Conservation (phyloP, 1,140 invertebrate genomes). For the Macrobrachium nipponense region DNA sequence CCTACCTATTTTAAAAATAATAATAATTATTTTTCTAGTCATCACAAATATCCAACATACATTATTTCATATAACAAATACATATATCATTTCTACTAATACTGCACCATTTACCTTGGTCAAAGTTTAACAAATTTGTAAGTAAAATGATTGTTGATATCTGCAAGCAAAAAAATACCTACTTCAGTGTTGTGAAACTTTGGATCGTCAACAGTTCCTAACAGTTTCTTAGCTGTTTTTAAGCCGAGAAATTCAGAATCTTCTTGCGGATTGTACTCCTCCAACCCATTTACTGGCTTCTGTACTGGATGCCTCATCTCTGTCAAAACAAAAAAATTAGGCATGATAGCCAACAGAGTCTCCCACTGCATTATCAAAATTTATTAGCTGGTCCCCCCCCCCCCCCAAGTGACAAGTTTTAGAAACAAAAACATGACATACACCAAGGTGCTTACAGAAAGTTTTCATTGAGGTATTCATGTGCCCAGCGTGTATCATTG, state of each 20-base stretch:
- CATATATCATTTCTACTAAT: no score
- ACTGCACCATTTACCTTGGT: no score
- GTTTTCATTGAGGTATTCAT: conserved; percentile 41
- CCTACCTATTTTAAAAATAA: no score
- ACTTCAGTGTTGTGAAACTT: conserved; percentile 79
- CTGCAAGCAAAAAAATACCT: conserved; percentile 27
- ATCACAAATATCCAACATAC: no score
- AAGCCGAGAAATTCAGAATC: conserved; percentile 71
- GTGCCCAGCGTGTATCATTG: conserved; percentile 45
- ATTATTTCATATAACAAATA: no score
- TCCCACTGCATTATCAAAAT: not conserved
- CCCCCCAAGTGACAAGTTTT: no score
- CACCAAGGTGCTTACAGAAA: conserved; percentile 6
- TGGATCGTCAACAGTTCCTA: conserved; percentile 73
- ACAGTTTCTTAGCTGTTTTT: conserved; percentile 74
- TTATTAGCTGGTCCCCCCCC: no score
- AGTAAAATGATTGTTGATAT: no score
- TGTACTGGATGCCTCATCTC: conserved; percentile 46
- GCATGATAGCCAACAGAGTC: not conserved
- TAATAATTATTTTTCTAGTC: no score
- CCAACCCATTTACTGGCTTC: conserved; percentile 54
- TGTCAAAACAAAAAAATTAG: conserved; percentile 14
- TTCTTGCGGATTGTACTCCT: conserved; percentile 65
- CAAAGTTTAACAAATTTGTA: no score
- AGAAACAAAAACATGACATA: no score